Base-by-base conservation (phyloP, 2,888 invertebrate genomes). In the Iphiclides podalirius region DNA sequence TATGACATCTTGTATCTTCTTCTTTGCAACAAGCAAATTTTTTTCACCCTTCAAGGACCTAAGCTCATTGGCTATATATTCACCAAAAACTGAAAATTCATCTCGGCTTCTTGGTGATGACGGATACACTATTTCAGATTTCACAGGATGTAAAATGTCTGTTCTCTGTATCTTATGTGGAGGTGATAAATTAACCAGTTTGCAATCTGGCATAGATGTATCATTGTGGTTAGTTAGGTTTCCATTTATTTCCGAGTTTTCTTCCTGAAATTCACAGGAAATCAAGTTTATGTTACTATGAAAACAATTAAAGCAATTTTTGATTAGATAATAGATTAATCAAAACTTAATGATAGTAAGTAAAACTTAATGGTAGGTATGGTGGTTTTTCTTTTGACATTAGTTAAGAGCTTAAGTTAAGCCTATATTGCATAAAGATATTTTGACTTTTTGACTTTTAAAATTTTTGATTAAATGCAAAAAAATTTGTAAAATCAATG, bases 51-150 rank as follows among this genome's bases (percentile, higher is more conserved):
- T 87, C 12, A 91, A 72, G 28, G 89, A 90, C 4, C 91, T 75
- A 57, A 91, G 72, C 64, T 91, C 91, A 61, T 91, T 91, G 1
- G 91, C 91, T 45, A 91, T 75, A 54, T 91, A 91, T 71, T 91
- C 91, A 4, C 92, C 91, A 43, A 91, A 91, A 0, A 90, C 89
- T 7, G 89, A 69, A 60, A 89, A 90, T 52, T 91, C 91, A 61
- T 91, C 91, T 52, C 91, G 75, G 28, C 55, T 64, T 52, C 55
- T 60, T 1, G 66, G 53, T 39, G 62, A 23, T 4, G 66, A 33
- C 1, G 72, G 60, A 37, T 69, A 75, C 1, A 60, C 43, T 38
- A 65, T 34, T 40, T 84, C 83, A 7, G 74, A 54, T 60, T 81
- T 79, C 1, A 66, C 58, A 9, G 67, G 54, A 14, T 66, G 64